Base-by-base conservation (phyloP, 2,113 vertebrate genomes). In the Deroptyus accipitrinus region DNA sequence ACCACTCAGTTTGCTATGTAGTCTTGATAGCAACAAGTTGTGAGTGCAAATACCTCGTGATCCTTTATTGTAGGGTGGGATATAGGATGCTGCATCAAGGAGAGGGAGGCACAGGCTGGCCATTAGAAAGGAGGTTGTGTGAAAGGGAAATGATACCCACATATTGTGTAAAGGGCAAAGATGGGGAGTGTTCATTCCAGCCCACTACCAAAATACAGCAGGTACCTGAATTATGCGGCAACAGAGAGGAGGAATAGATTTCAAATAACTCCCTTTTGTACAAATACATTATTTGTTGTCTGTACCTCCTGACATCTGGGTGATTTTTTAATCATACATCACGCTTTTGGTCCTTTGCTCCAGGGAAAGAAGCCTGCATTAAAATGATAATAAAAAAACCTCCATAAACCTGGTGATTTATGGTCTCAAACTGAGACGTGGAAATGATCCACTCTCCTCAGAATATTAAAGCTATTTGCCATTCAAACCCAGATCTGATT, bases 381-480 rank as follows among this genome's bases (percentile, higher is more conserved):
- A 88, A 88, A 86, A 86, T 70, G 18, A 80, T 48, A 46, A 88
- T 52, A 13, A 49, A 68, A 80, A 87, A 83, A 62, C 31, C 27
- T 6, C 44, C 33, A 74, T 62, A 86, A 83, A 81, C 77, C 61
- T 42, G 9, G 28, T 92, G 92, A 96, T 94, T 94, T 94, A 90
- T 69, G 37, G 79, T 59, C 61, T 75, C 74, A 49, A 46, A 31
- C 64, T 28, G 81, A 73, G 39, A 31, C 10, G 23, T 89, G 64
- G 39, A 86, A 86, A 90, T 81, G 90, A 87, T 86, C 70, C 39
- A n/a, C 54, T 66, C 37, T 52, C 42, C 84, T 39, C 75, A 77
- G 79, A 91, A 93, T 92, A 90, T 86, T 90, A 87, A 80, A 90
- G 46, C 61, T 41, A 31, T 85, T 93, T 90, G 49, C 90, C 59